Evolutionary conservation across 2,888 invertebrate genomes (phyloP).

Genomic region (Melangyna quadrimaculata): DNA sequence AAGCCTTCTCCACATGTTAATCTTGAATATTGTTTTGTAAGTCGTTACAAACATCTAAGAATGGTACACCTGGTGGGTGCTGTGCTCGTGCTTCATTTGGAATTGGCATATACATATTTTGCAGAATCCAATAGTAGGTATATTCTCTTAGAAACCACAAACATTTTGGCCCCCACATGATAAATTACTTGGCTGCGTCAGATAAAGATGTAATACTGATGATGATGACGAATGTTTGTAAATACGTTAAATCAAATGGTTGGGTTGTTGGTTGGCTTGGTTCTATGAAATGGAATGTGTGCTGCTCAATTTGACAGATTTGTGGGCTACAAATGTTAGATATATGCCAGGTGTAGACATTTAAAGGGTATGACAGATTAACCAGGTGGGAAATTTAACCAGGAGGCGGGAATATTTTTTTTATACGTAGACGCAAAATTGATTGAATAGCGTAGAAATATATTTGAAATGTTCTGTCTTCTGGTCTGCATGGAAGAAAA

Average conservation of each 20-base stretch:
- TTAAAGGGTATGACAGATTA: neutral
- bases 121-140: neutral
- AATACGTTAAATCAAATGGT: conserved; percentile 2
- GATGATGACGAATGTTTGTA: conserved; percentile 11
- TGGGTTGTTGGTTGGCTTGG: neutral
- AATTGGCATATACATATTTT: neutral
- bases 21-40: neutral
- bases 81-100: neutral
- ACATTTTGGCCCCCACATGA: neutral
- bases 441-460: neutral
- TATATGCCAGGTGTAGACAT: conserved; percentile 10
- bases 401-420: neutral
- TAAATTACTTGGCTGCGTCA: neutral
- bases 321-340: neutral
- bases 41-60: neutral
- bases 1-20: neutral
- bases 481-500: neutral
- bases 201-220: conserved; percentile 2
- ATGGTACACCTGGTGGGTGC: neutral
- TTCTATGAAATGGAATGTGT: neutral
- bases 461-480: neutral
- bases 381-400: neutral
- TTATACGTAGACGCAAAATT: neutral
- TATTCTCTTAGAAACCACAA: neutral
- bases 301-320: neutral